phyloP scores from a whole-genome alignment of 1,140 invertebrate species.

The Drosophila orosa region DNA sequence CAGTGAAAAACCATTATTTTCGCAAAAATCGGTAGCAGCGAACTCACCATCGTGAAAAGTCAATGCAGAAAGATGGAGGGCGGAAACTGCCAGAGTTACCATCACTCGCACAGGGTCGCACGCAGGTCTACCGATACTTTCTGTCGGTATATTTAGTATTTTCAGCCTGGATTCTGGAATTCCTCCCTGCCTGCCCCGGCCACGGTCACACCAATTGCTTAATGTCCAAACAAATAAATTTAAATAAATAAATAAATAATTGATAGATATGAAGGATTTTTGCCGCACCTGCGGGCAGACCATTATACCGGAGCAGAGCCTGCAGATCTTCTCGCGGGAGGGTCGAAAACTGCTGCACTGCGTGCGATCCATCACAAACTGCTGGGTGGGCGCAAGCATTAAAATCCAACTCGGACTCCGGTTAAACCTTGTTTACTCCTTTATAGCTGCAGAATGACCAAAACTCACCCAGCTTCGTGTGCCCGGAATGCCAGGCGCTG shows the following conservation, averaged over 20 bases:
- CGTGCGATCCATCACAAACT: slow-evolving; percentile 58
- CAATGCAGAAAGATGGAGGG: slow-evolving; percentile 84
- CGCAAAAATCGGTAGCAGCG: slow-evolving; percentile 48
- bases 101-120: slow-evolving; percentile 43
- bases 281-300: slow-evolving; percentile 64
- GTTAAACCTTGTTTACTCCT: slow-evolving; percentile 4
- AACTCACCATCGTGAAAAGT: slow-evolving; percentile 84
- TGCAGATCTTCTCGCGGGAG: slow-evolving; percentile 45
- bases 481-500: slow-evolving; percentile 50
- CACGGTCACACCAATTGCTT: slow-evolving; percentile 3
- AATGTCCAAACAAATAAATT: slow-evolving; percentile 32
- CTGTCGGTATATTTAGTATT: not conserved
- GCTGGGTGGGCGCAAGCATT: slow-evolving; percentile 45
- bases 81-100: slow-evolving; percentile 79
- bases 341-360: slow-evolving; percentile 37
- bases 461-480: slow-evolving; percentile 45
- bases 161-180: not conserved
- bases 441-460: slow-evolving; percentile 48
- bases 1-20: slow-evolving; percentile 48
- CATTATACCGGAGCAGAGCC: slow-evolving; percentile 28
- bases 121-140: slow-evolving; percentile 44
- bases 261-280: slow-evolving; percentile 53
- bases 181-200: not conserved
- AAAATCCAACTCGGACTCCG: not conserved
- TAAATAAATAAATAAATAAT: slow-evolving; percentile 37